Percentiles rank a stretch among this genome's conserved stretches.
phyloP scores from a whole-genome alignment of 2,113 vertebrate species.

The Melanotaenia duboulayi region DNA sequence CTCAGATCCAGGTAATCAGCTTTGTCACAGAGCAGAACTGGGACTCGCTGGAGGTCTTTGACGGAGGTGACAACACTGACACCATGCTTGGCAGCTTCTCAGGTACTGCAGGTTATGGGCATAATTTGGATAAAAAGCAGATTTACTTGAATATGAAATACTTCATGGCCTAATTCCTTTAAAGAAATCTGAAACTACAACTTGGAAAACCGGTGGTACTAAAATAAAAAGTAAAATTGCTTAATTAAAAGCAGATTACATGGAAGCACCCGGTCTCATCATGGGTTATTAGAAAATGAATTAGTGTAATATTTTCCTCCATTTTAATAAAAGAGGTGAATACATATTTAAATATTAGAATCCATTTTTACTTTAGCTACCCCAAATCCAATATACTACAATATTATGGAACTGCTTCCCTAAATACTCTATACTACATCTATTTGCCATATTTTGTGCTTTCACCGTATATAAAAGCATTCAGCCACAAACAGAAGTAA shows the following conservation, averaged over 20 bases:
- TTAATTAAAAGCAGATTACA: no score
- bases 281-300: no score
- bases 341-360: not conserved
- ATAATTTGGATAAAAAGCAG: not conserved
- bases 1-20: constrained; percentile 97
- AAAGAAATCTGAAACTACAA: not conserved
- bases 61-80: constrained; percentile 95
- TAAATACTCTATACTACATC: no score
- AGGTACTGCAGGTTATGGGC: constrained; percentile 77
- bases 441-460: no score
- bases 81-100: constrained; percentile 99
- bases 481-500: not conserved
- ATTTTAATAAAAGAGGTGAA: not conserved
- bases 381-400: not conserved
- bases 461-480: no score
- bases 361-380: not conserved
- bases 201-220: not conserved
- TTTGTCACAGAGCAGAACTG: constrained; percentile 99
- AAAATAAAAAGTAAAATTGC: constrained; percentile 1
- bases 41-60: constrained; percentile 98
- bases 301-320: no score
- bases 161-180: not conserved
- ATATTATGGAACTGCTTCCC: not conserved
- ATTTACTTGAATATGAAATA: constrained; percentile 9
- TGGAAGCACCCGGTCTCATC: no score